Conservation (phyloP, 64 coral and sea anemone genomes). For the Stichodactyla helianthus region DNA sequence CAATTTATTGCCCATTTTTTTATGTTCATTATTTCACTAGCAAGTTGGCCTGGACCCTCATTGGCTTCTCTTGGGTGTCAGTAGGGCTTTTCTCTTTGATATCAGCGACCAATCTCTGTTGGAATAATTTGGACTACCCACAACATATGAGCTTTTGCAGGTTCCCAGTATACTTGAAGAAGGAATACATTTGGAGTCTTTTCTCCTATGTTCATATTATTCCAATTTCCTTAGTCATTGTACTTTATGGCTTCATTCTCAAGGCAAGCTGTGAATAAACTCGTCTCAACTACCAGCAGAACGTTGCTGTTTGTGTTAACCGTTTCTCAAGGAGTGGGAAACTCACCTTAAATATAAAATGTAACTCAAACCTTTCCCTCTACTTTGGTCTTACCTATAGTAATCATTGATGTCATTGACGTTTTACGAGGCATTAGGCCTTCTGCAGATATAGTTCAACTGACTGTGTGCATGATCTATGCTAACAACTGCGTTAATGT, state of each 20-base stretch:
- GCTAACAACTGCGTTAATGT: conserved; percentile 75
- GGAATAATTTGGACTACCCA: background rate
- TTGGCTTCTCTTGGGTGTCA: conserved; percentile 33
- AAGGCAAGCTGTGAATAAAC: conserved; percentile 43
- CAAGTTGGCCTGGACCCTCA: background rate
- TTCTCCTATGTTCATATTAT: conserved; percentile 50
- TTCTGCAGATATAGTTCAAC: conserved; percentile 30
- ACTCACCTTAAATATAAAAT: conserved; percentile 25
- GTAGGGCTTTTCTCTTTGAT: conserved; percentile 22
- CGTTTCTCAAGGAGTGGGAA: conserved; percentile 8
- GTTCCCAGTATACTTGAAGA: conserved; percentile 23
- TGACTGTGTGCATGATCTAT: conserved; percentile 68
- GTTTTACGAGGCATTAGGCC: conserved; percentile 21
- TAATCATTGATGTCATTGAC: conserved; percentile 72
- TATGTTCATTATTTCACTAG: background rate
- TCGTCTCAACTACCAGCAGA: conserved; percentile 41
- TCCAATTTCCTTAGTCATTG: conserved; percentile 38
- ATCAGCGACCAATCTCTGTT: conserved; percentile 3
- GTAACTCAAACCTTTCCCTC: background rate
- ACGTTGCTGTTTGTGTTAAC: background rate
- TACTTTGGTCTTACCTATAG: conserved; percentile 62
- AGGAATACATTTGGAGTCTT: conserved; percentile 19
- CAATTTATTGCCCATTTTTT: conserved; percentile 53
- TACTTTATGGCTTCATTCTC: conserved; percentile 68
- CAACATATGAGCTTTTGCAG: conserved; percentile 28